Percentiles rank a stretch among this genome's conserved stretches.
Evolutionary conservation across 2,113 vertebrate genomes (phyloP).

Genomic region (Pygoscelis adeliae): DNA sequence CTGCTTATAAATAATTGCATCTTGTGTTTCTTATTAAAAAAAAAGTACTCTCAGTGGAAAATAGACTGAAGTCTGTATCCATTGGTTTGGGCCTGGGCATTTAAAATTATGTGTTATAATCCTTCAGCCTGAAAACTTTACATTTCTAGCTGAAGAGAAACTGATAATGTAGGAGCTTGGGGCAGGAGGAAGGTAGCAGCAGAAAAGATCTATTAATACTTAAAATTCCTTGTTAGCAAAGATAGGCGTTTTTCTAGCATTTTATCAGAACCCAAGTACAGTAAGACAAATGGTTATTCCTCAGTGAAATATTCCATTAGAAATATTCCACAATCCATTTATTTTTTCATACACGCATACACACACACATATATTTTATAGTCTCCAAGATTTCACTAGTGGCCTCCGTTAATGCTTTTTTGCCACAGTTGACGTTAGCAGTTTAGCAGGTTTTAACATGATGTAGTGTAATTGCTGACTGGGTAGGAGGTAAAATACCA

Average conservation of each 20-base stretch:
- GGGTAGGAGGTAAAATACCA: background rate
- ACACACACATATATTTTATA: background rate
- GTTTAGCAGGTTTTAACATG: background rate
- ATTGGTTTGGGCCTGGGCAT: background rate
- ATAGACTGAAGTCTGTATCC: rapidly evolving
- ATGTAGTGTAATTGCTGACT: background rate
- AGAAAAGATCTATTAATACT: background rate
- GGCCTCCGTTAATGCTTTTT: background rate
- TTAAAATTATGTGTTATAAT: background rate
- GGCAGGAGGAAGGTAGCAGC: background rate
- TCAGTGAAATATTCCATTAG: background rate
- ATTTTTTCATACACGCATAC: rapidly evolving
- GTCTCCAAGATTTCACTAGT: background rate
- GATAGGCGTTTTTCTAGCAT: background rate
- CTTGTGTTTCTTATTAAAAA: background rate
- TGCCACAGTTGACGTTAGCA: background rate
- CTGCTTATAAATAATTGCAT: background rate
- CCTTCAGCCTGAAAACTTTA: background rate
- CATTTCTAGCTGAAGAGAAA: background rate
- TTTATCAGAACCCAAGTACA: background rate
- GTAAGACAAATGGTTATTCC: background rate
- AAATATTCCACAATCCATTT: background rate
- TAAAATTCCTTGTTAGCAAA: background rate
- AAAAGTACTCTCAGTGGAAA: background rate
- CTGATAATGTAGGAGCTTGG: background rate